Evolutionary conservation across 2,888 invertebrate species (phyloP).

Genomic region (Xanthostigma xanthostigma): DNA sequence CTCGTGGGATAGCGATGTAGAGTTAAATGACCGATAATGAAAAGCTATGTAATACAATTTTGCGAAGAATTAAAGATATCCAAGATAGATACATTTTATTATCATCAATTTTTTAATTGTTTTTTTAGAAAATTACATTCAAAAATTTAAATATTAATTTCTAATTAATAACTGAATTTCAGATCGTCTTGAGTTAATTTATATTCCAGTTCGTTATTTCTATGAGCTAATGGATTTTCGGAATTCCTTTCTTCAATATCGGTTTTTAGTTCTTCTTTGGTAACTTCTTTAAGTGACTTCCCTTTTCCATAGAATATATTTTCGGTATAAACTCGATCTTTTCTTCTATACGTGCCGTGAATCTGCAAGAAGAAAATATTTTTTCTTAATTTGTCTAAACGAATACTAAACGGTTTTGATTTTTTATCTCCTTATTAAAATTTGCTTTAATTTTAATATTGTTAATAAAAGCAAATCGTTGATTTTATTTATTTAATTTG

Average conservation of each 20-base stretch:
- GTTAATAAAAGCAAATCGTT: too few relatives aligned
- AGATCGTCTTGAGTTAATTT: slow-evolving; percentile 17
- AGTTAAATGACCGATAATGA: too few relatives aligned
- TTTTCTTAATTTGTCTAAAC: neutral
- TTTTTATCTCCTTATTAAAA: too few relatives aligned
- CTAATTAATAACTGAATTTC: neutral
- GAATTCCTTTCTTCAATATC: slow-evolving; percentile 30
- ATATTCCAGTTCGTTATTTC: slow-evolving; percentile 24
- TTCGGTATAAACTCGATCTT: slow-evolving; percentile 49
- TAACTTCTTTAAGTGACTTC: slow-evolving; percentile 33
- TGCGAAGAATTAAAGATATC: too few relatives aligned
- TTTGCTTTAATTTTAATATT: too few relatives aligned
- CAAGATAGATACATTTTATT: too few relatives aligned
- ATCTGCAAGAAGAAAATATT: slow-evolving; percentile 29
- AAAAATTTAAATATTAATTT: too few relatives aligned
- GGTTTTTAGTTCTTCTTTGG: slow-evolving; percentile 32
- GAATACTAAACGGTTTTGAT: neutral
- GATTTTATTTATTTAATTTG: too few relatives aligned
- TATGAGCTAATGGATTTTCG: slow-evolving; percentile 33
- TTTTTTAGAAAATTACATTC: too few relatives aligned
- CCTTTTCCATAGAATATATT: slow-evolving; percentile 46
- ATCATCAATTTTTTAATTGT: too few relatives aligned
- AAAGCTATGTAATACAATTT: too few relatives aligned
- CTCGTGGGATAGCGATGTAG: too few relatives aligned
- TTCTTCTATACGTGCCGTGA: slow-evolving; percentile 50